A percentile compares a stretch with the other conserved stretches of the same genome.
Evolutionary conservation across 2,113 vertebrate species (phyloP).

Genomic region (Macquaria ambigua): DNA sequence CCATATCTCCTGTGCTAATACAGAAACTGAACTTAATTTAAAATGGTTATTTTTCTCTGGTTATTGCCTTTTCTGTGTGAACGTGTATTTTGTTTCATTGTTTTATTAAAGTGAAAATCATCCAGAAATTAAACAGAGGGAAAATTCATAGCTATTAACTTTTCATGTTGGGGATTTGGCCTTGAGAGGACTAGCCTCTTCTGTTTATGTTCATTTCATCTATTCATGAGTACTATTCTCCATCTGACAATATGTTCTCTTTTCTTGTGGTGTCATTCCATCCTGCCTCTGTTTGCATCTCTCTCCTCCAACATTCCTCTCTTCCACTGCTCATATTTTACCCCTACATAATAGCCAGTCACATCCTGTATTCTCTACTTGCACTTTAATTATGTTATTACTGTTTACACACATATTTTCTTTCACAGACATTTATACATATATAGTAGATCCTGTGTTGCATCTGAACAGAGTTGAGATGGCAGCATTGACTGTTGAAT

Average conservation of each 20-base stretch:
- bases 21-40: slow-evolving; percentile 59
- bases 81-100: slow-evolving; percentile 48
- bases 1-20: slow-evolving; percentile 21
- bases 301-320: neutral
- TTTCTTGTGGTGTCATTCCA: neutral
- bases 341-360: neutral
- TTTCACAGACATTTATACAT: neutral
- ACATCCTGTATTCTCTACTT: neutral
- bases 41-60: slow-evolving; percentile 65
- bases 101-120: slow-evolving; percentile 55
- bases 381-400: neutral
- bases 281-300: slow-evolving; percentile 1
- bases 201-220: slow-evolving; percentile 6
- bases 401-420: neutral
- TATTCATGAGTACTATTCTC: slow-evolving; percentile 4
- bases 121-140: slow-evolving; percentile 56
- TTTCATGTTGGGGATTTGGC: slow-evolving; percentile 26
- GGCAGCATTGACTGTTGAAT: slow-evolving; percentile 1
- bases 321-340: neutral
- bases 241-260: neutral
- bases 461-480: slow-evolving; percentile 4
- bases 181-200: slow-evolving; percentile 33
- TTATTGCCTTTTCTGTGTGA: slow-evolving; percentile 61
- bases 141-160: slow-evolving; percentile 49
- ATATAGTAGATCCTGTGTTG: neutral